Base-by-base conservation (phyloP, 2,888 invertebrate genomes). In the Coelinius sp. region DNA sequence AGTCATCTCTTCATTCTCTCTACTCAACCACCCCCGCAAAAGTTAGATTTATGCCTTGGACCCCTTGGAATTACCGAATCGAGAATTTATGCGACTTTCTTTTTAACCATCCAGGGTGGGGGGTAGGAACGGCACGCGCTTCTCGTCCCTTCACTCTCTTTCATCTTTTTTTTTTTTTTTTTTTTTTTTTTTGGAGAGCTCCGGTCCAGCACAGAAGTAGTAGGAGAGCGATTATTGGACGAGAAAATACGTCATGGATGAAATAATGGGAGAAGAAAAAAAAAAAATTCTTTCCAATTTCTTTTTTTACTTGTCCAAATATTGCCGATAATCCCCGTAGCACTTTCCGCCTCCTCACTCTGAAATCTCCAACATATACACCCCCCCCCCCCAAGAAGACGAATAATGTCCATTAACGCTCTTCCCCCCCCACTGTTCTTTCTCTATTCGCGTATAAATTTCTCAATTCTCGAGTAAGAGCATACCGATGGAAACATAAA, bases 21-120 rank as follows among this genome's bases (percentile, higher is more conserved):
- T 79, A 44, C 70, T 78, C 78, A 49, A 49, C 46, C 46, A 49
- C 17, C 46, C 81, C 82, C 81, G 81, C 82, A 80, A 77, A 84
- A 85, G 83, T 85, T 85, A 82, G 84, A 86, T 86, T 86, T 85
- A 86, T 85, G 82, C 82, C 78, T 76, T 78, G 81, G 79, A 82
- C 82, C 82, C 82, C 77, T 80, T 78, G 82, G 83, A 86, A 86
- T 85, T 84, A 85, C 83, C 80, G 82, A 84, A 85, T 84, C 79
- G 82, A 80, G 80, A 80, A 85, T 86, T 86, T 85, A 85, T 85
- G 78, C 78, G 78, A 80, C 79, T 78, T 77, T 75, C 64, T 73
- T 76, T 74, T 71, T 56, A 73, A 71, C 71, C 73, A 59, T 71
- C 65, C 10, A 64, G 44, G 20, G 49, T 24, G 41, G 59, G 31